phyloP scores from a whole-genome alignment of 2,113 vertebrate genomes.

The Takifugu flavidus region DNA sequence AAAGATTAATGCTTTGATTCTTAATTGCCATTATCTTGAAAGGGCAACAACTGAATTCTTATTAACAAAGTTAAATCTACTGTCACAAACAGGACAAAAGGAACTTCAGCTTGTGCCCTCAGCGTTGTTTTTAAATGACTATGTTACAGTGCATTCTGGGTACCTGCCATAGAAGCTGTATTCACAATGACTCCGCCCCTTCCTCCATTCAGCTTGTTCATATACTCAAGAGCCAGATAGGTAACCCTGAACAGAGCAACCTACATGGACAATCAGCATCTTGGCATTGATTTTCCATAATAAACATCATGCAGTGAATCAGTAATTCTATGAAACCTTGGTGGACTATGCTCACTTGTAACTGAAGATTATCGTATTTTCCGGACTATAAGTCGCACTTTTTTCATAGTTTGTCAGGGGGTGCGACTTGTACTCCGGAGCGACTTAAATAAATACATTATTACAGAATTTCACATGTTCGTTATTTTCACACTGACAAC shows the following conservation, averaged over 20 bases:
- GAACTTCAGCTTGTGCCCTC: not conserved
- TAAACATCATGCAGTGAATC: not conserved
- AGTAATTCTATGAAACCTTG: no score
- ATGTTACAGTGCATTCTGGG: not conserved
- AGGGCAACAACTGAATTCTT: no score
- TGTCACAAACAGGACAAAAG: not conserved
- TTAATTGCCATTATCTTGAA: no score
- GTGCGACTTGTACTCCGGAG: no score
- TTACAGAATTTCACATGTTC: no score
- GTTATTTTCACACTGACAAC: no score
- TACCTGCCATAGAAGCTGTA: constrained; percentile 67
- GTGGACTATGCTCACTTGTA: no score
- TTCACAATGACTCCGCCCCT: constrained; percentile 73
- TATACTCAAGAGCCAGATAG: constrained; percentile 72
- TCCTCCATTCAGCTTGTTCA: constrained; percentile 69
- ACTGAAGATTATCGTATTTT: no score
- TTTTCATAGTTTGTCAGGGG: no score
- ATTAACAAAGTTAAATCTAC: no score
- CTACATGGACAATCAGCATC: constrained; percentile 35
- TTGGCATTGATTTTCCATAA: not conserved
- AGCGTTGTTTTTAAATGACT: not conserved
- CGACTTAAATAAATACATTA: no score
- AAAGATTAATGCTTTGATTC: not conserved
- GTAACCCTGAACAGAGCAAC: constrained; percentile 60
- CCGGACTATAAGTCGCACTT: no score